A percentile compares a stretch with the other conserved stretches of the same genome.
Conservation (phyloP, 2,888 invertebrate species). For the Megaustenia siamemsis region DNA sequence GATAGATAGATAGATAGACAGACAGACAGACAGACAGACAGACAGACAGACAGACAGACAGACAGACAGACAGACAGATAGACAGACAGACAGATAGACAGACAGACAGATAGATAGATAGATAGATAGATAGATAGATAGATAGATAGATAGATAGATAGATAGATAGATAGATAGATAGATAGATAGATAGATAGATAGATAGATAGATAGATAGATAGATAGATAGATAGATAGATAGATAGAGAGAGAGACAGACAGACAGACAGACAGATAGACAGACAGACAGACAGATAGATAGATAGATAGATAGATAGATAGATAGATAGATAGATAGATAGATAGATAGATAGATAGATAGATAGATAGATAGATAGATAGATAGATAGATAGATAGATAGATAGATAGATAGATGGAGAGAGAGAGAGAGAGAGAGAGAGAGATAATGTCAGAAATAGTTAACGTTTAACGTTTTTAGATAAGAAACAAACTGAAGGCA, state of each 20-base stretch:
- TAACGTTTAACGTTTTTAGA: too few species aligned
- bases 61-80: not conserved
- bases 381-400: not conserved
- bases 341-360: too few species aligned
- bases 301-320: too few species aligned
- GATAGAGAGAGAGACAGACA: too few species aligned
- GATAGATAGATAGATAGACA: not conserved
- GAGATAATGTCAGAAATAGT: not conserved
- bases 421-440: not conserved
- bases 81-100: not conserved
- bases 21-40: not conserved
- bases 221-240: too few species aligned
- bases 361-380: not conserved
- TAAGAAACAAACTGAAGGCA: too few species aligned
- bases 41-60: not conserved
- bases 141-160: not conserved
- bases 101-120: not conserved
- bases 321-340: too few species aligned
- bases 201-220: too few species aligned
- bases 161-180: not conserved
- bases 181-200: too few species aligned
- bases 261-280: too few species aligned
- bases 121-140: not conserved
- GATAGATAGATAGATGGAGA: not conserved
- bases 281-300: too few species aligned